Evolutionary conservation across 1,140 invertebrate genomes (phyloP).

Genomic region (Diprion similis): DNA sequence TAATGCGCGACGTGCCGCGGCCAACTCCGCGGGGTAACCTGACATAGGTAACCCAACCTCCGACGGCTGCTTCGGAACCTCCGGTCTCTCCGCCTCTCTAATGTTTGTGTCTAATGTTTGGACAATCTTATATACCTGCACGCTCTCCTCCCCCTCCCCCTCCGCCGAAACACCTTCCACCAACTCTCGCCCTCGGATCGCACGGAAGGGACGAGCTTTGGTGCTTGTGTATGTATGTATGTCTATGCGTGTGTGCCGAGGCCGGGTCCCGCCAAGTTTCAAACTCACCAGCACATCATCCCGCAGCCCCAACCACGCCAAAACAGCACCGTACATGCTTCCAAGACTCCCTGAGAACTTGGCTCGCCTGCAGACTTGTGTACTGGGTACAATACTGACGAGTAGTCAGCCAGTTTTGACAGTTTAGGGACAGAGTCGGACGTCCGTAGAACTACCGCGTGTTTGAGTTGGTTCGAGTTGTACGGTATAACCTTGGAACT

Average conservation of each 20-base stretch:
- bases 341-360: neutral
- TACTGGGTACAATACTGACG: neutral
- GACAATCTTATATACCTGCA: conserved; percentile 34
- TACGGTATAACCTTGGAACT: neutral
- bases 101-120: conserved; percentile 44
- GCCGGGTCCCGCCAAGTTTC: neutral
- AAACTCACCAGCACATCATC: neutral
- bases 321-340: neutral
- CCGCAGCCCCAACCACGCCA: neutral
- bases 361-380: neutral
- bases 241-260: neutral
- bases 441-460: neutral
- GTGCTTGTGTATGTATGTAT: neutral
- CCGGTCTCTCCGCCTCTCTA: conserved; percentile 27
- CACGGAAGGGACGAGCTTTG: neutral
- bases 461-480: neutral
- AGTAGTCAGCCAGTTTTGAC: conserved; percentile 11
- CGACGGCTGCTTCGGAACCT: conserved; percentile 29
- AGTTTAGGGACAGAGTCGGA: conserved; percentile 8
- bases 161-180: neutral
- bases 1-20: conserved; percentile 55
- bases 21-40: conserved; percentile 43
- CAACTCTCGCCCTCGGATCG: neutral
- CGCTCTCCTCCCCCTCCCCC: neutral
- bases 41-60: conserved; percentile 47